These are phyloP conservation scores for Nerophis lumbriciformis DNA, from an alignment of 2,113 vertebrate species.

Conservation along the genomic window DNA sequence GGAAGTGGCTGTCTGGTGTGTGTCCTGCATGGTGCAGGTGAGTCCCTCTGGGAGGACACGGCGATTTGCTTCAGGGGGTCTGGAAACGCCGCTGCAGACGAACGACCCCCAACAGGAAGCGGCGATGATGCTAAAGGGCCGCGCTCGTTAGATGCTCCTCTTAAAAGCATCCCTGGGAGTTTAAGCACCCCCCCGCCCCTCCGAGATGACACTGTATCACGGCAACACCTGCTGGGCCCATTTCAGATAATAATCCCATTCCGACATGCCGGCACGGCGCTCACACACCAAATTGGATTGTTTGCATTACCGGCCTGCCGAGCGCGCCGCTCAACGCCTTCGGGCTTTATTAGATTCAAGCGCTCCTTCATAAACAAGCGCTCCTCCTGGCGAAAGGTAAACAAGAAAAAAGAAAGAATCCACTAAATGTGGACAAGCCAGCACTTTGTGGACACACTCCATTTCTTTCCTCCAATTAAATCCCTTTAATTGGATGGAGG, in stretches of 20 bases:
- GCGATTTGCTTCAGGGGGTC: neutral
- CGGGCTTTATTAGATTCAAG: conserved; percentile 61
- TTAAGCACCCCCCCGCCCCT: conserved; percentile 29
- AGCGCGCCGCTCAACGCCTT: conserved; percentile 50
- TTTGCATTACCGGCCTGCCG: conserved; percentile 66
- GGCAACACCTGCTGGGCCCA: conserved; percentile 56
- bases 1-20: conserved; percentile 45
- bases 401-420: conserved; percentile 26
- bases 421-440: conserved; percentile 48
- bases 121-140: conserved; percentile 32
- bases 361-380: conserved; percentile 66
- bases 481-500: conserved; percentile 71
- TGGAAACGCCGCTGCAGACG: neutral
- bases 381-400: conserved; percentile 38
- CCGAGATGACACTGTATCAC: conserved; percentile 41
- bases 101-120: neutral
- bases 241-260: conserved; percentile 64
- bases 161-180: conserved; percentile 47
- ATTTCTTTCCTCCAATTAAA: conserved; percentile 73
- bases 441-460: conserved; percentile 65
- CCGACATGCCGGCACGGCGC: conserved; percentile 45
- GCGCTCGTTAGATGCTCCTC: conserved; percentile 31
- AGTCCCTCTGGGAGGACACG: conserved; percentile 41
- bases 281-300: conserved; percentile 60
- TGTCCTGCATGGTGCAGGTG: conserved; percentile 63